Evolutionary conservation across 2,888 invertebrate species (phyloP).

Genomic region (Conistra vaccinii): DNA sequence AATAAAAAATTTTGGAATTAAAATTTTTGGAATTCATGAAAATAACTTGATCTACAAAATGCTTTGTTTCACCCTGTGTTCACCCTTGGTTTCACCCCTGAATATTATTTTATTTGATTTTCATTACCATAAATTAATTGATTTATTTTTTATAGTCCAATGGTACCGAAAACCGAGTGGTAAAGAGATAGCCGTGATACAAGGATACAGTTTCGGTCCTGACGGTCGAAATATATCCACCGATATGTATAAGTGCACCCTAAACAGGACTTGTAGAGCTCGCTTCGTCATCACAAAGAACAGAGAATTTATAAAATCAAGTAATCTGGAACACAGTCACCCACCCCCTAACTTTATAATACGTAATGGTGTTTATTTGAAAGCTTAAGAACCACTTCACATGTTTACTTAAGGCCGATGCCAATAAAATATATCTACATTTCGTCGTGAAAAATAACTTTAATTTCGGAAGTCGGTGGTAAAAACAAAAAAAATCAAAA

Average conservation of each 20-base stretch:
- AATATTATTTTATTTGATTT: not conserved
- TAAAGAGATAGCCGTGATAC: slow-evolving; percentile 67
- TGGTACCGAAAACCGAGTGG: slow-evolving; percentile 62
- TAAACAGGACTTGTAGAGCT: slow-evolving; percentile 26
- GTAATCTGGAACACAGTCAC: slow-evolving; percentile 29
- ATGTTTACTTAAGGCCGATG: not conserved
- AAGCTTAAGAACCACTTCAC: not conserved
- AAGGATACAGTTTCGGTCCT: slow-evolving; percentile 72
- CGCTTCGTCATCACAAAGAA: slow-evolving; percentile 35
- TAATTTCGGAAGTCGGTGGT: too few species aligned
- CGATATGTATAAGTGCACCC: slow-evolving; percentile 27
- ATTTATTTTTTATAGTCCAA: slow-evolving; percentile 32
- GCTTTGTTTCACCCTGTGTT: not conserved
- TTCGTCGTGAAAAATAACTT: too few species aligned
- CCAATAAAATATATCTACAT: too few species aligned
- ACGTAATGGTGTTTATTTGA: slow-evolving; percentile 32
- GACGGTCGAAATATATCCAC: slow-evolving; percentile 7
- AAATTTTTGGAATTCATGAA: not conserved
- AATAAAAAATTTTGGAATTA: too few species aligned
- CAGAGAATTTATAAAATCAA: slow-evolving; percentile 23
- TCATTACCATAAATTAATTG: not conserved
- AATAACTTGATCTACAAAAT: not conserved
- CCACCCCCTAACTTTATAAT: slow-evolving; percentile 22
- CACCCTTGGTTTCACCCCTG: too few species aligned
- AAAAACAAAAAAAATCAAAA: too few species aligned